A percentile compares a stretch with the other conserved stretches of the same genome.
phyloP scores from a whole-genome alignment of 2,888 invertebrate species.

The Brenthis daphne region DNA sequence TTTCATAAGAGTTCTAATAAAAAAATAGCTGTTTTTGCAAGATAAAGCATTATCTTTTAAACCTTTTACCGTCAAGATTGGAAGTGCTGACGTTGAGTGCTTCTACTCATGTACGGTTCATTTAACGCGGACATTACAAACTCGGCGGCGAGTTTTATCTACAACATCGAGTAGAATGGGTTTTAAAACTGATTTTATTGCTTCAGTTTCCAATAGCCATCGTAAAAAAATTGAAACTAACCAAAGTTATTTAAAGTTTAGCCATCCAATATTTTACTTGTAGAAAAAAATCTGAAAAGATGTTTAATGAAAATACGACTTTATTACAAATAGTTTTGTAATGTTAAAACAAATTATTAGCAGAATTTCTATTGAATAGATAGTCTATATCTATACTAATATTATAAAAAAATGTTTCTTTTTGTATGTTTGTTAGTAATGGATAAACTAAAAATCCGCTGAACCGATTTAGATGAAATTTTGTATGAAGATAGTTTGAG shows the following conservation, averaged over 20 bases:
- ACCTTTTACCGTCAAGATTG: conserved; percentile 23
- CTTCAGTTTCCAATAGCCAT: conserved; percentile 17
- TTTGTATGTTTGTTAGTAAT: no score
- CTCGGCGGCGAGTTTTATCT: conserved; percentile 20
- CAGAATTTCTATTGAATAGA: no score
- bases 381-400: no score
- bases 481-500: no score
- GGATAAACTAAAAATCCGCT: no score
- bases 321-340: background rate
- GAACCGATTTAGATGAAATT: no score
- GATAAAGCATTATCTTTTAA: conserved; percentile 20
- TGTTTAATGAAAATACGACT: background rate
- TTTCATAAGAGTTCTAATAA: background rate
- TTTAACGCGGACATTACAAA: conserved; percentile 25
- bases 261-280: conserved; percentile 2
- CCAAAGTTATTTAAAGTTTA: conserved; percentile 5
- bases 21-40: conserved; percentile 4
- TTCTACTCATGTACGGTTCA: conserved; percentile 22
- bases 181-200: conserved; percentile 23
- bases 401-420: no score
- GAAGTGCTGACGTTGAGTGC: conserved; percentile 18
- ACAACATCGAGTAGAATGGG: conserved; percentile 15
- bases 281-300: conserved; percentile 7
- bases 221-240: conserved; percentile 8
- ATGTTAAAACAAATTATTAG: no score